Conservation (phyloP, 2,797 vertebrate genomes). For the Hipposideros larvatus region DNA sequence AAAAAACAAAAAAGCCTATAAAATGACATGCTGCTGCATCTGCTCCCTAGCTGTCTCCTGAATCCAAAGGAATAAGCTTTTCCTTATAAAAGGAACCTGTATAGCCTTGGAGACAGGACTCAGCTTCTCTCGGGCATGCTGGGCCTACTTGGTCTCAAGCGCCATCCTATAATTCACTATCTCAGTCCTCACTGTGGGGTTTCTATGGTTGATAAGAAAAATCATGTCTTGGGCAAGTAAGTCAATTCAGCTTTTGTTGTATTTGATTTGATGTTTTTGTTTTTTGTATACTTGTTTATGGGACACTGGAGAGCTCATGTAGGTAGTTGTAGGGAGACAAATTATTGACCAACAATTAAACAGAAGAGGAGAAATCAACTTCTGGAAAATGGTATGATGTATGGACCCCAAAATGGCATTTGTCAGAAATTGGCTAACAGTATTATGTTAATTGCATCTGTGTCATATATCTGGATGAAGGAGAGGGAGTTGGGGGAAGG, state of each 20-base stretch:
- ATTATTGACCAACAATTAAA: background rate
- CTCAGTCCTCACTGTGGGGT: slow-evolving; percentile 50
- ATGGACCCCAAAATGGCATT: background rate
- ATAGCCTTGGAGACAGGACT: slow-evolving; percentile 58
- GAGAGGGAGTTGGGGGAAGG: fast-evolving
- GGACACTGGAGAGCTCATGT: background rate
- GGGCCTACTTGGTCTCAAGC: slow-evolving; percentile 26
- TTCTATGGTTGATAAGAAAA: slow-evolving; percentile 38
- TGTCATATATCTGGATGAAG: background rate
- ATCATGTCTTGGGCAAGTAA: slow-evolving; percentile 1
- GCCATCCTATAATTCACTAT: background rate
- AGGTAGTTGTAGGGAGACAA: background rate
- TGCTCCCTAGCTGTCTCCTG: slow-evolving; percentile 16
- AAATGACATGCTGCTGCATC: slow-evolving; percentile 58
- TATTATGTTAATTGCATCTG: background rate
- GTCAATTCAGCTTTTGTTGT: background rate
- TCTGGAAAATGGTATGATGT: background rate
- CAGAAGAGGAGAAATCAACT: background rate
- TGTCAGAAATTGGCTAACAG: background rate
- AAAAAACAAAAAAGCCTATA: slow-evolving; percentile 45
- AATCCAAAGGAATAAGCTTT: slow-evolving; percentile 52
- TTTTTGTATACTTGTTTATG: background rate
- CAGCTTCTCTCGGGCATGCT: slow-evolving; percentile 60
- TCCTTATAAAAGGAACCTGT: slow-evolving; percentile 53
- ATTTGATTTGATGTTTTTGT: background rate